phyloP scores from a whole-genome alignment of 2,797 vertebrate genomes.

The Presbytis comata region DNA sequence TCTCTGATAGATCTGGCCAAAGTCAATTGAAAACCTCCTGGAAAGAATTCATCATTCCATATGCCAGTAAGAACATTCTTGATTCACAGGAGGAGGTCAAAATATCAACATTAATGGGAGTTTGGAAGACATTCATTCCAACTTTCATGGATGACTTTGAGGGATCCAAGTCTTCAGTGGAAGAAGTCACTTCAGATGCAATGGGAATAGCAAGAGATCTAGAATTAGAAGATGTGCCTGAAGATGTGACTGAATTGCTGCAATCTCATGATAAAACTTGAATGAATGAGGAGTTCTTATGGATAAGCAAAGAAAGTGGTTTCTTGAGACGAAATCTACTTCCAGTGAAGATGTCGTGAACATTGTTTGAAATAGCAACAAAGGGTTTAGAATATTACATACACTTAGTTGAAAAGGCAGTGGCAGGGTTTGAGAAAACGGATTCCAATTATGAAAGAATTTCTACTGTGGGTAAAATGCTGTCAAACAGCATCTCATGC shows the following conservation, averaged over 20 bases:
- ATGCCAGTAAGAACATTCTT: background rate
- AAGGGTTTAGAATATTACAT: background rate
- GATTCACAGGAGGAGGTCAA: background rate
- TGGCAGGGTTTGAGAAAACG: background rate
- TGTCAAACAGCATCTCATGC: background rate
- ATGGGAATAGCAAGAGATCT: background rate
- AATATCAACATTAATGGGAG: background rate
- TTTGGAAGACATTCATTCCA: background rate
- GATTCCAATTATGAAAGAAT: background rate
- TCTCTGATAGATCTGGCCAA: background rate
- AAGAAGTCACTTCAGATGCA: background rate
- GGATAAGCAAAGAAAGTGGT: background rate
- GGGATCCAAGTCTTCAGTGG: background rate
- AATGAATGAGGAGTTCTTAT: background rate
- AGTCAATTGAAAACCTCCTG: background rate
- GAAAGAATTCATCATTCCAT: background rate
- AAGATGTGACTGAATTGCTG: background rate
- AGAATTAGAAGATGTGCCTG: background rate
- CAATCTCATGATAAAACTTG: background rate
- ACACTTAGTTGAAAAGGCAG: background rate
- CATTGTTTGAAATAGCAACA: background rate
- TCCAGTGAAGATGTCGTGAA: background rate
- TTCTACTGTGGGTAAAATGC: background rate
- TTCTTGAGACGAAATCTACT: background rate
- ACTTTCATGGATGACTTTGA: background rate